phyloP scores from a whole-genome alignment of 2,797 vertebrate genomes.

The Allobates femoralis region DNA sequence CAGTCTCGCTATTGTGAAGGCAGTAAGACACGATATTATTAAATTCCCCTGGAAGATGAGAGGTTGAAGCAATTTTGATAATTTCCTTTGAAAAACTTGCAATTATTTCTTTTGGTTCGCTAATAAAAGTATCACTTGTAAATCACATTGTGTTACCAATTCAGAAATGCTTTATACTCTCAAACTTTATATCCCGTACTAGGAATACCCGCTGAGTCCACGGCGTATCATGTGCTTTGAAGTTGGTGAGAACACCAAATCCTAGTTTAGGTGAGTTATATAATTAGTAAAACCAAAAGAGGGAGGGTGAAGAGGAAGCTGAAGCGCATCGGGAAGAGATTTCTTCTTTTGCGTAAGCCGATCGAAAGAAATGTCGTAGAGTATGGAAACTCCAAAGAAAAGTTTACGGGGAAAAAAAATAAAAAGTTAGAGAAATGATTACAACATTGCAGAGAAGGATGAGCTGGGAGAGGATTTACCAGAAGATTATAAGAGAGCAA shows the following conservation, averaged over 20 bases:
- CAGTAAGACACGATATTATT: background rate
- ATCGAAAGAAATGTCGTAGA: background rate
- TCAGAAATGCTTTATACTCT: background rate
- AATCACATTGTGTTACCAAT: background rate
- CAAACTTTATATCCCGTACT: background rate
- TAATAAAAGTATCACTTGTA: slow-evolving; percentile 14
- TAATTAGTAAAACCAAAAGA: background rate
- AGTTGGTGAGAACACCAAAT: slow-evolving; percentile 5
- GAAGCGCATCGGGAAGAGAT: background rate
- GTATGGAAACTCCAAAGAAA: background rate
- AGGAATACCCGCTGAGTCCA: slow-evolving; percentile 16
- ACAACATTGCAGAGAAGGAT: background rate
- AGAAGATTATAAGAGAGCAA: background rate
- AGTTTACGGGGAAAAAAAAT: background rate
- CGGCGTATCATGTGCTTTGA: background rate
- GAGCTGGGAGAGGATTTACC: background rate
- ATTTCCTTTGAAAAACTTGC: slow-evolving; percentile 25
- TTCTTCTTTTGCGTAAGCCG: background rate
- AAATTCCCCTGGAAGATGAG: background rate
- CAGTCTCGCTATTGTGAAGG: background rate
- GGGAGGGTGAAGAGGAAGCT: background rate
- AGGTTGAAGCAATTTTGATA: background rate
- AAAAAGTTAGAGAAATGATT: background rate
- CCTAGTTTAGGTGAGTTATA: slow-evolving; percentile 3
- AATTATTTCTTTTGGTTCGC: background rate